Evolutionary conservation across 2,888 invertebrate species (phyloP).

Genomic region (Odontomyia ornata): DNA sequence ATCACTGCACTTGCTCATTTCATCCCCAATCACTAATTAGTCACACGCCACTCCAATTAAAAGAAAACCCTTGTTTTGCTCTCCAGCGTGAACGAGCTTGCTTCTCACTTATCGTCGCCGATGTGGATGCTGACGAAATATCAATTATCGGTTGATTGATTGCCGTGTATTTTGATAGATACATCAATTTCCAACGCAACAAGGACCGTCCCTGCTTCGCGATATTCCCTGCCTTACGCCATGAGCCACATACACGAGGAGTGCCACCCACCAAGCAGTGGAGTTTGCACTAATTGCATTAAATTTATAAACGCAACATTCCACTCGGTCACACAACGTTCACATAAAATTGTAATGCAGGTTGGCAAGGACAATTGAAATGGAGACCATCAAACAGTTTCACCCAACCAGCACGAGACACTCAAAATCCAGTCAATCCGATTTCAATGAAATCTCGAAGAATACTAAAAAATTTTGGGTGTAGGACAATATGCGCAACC

Average conservation of each 20-base stretch:
- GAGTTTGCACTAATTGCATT: background rate
- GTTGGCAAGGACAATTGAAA: background rate
- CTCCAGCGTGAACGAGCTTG: background rate
- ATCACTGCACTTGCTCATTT: too few species aligned
- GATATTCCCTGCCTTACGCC: background rate
- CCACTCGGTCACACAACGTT: background rate
- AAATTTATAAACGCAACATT: background rate
- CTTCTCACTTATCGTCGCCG: too few species aligned
- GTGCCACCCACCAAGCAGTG: background rate
- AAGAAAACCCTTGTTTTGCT: background rate
- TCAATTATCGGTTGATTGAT: constrained; percentile 5
- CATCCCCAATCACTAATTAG: background rate
- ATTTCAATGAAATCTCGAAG: constrained; percentile 44
- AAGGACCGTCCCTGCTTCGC: background rate
- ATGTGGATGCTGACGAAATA: background rate
- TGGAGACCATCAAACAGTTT: background rate
- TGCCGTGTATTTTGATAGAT: constrained; percentile 16
- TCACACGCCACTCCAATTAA: background rate
- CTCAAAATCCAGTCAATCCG: constrained; percentile 35
- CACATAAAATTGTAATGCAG: background rate
- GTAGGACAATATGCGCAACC: constrained; percentile 42
- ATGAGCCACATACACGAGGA: background rate
- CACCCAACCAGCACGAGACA: background rate
- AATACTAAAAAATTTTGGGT: constrained; percentile 45
- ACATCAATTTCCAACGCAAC: background rate